phyloP scores from a whole-genome alignment of 2,888 invertebrate species.

The Anoncus sp. region DNA sequence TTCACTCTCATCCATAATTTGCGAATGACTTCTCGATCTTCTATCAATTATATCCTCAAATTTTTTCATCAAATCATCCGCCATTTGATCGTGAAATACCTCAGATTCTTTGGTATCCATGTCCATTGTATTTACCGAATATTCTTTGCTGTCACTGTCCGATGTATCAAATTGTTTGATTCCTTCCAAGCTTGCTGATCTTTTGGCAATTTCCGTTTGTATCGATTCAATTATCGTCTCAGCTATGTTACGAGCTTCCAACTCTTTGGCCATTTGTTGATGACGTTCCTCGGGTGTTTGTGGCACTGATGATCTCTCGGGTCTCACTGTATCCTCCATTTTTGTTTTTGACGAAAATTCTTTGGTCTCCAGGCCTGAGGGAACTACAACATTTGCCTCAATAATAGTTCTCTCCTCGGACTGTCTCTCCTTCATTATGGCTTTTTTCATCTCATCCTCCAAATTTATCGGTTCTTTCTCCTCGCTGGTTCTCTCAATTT shows the following conservation, averaged over 20 bases:
- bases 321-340: conserved; percentile 47
- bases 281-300: conserved; percentile 66
- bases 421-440: conserved; percentile 61
- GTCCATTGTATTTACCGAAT: conserved; percentile 65
- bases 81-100: conserved; percentile 74
- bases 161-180: conserved; percentile 57
- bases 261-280: conserved; percentile 64
- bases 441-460: conserved; percentile 65
- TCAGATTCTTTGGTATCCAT: conserved; percentile 67
- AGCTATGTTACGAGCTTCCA: conserved; percentile 75
- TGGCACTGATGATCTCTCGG: background rate
- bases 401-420: conserved; percentile 51
- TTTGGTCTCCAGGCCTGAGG: conserved; percentile 59
- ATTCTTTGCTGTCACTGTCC: conserved; percentile 63
- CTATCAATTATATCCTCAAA: conserved; percentile 75
- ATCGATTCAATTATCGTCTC: conserved; percentile 78
- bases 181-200: conserved; percentile 69
- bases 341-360: conserved; percentile 55
- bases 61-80: conserved; percentile 77
- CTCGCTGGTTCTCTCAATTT: conserved; percentile 71
- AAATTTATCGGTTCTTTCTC: conserved; percentile 53
- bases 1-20: conserved; percentile 63
- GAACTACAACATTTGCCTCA: conserved; percentile 44
- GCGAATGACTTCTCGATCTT: conserved; percentile 59
- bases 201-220: conserved; percentile 76